These are phyloP conservation scores for Dromas ardeola DNA, from an alignment of 2,113 vertebrate species.

Conservation along the genomic window DNA sequence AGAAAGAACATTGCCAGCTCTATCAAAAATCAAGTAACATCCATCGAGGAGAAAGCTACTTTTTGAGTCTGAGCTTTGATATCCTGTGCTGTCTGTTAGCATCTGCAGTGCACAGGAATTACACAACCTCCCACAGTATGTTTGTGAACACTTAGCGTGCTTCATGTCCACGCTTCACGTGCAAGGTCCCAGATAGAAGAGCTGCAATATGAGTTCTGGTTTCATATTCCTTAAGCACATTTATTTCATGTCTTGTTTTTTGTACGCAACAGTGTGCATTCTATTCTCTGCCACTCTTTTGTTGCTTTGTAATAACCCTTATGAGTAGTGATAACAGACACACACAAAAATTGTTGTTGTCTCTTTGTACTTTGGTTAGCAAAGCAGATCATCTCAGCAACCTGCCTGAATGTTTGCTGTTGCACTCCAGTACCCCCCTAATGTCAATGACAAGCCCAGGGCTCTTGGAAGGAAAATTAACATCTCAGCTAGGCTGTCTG, in stretches of 20 bases:
- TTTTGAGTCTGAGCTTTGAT: background rate
- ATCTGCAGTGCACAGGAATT: background rate
- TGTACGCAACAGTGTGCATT: background rate
- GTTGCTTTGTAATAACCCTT: background rate
- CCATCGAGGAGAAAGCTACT: background rate
- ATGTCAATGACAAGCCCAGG: background rate
- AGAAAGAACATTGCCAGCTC: background rate
- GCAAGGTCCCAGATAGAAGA: background rate
- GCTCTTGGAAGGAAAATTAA: slow-evolving; percentile 19
- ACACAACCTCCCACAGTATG: background rate
- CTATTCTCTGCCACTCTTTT: background rate
- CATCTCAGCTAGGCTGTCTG: background rate
- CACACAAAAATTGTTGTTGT: background rate
- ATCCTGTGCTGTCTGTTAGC: background rate
- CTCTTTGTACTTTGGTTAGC: background rate
- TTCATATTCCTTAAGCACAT: background rate
- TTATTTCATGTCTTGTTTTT: background rate
- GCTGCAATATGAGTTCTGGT: background rate
- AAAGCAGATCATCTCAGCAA: slow-evolving; percentile 18
- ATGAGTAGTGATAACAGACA: background rate
- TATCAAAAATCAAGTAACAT: slow-evolving; percentile 12
- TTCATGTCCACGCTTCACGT: background rate
- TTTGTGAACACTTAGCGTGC: background rate
- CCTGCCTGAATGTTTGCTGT: background rate
- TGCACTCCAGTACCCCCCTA: background rate